These are phyloP conservation scores for Dolichallabes microphthalmus DNA, from an alignment of 2,113 vertebrate species.

Conservation along the genomic window DNA sequence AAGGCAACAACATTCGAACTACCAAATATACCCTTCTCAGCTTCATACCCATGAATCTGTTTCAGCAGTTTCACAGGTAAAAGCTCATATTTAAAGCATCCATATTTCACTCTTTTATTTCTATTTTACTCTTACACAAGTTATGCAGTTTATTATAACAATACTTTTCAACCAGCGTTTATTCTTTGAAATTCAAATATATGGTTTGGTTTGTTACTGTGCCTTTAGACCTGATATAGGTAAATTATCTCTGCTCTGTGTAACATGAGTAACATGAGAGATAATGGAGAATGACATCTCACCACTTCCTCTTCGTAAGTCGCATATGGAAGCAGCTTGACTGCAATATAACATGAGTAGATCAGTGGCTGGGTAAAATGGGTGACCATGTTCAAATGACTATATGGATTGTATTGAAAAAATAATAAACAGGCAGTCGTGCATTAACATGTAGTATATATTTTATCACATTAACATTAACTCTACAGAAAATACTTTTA, in stretches of 20 bases:
- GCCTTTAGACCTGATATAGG: neutral
- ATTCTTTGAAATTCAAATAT: neutral
- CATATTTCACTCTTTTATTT: neutral
- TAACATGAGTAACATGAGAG: constrained; percentile 1
- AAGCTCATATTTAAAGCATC: neutral
- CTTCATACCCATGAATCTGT: constrained; percentile 94
- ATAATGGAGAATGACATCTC: neutral
- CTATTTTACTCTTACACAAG: too few species aligned
- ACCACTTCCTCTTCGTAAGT: neutral
- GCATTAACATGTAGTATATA: neutral
- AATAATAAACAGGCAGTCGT: neutral
- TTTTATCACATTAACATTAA: neutral
- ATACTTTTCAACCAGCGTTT: neutral
- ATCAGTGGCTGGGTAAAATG: neutral
- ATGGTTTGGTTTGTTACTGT: neutral
- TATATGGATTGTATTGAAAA: neutral
- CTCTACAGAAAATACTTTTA: neutral
- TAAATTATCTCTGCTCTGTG: neutral
- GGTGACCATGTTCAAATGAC: neutral
- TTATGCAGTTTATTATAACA: neutral
- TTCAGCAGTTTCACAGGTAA: constrained; percentile 97
- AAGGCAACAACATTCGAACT: constrained; percentile 86
- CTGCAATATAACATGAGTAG: neutral
- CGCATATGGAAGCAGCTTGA: neutral
- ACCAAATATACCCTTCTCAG: constrained; percentile 89